Percentiles rank a stretch among this genome's conserved stretches.
Conservation (phyloP, 2,797 vertebrate genomes). For the Pipistrellus pipistrellus region DNA sequence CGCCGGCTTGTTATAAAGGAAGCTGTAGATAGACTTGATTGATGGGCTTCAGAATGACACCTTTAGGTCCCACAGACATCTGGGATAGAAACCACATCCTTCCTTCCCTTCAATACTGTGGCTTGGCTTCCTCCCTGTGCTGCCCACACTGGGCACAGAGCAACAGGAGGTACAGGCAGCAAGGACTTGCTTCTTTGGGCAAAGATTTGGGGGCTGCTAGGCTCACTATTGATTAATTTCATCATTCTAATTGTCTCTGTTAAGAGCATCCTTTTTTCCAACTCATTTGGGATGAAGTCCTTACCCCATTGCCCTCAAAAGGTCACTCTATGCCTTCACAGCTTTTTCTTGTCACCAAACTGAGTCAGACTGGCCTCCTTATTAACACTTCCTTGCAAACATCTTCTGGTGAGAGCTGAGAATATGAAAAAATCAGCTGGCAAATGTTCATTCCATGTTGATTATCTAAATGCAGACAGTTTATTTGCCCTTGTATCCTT, state of each 20-base stretch:
- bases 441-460: conserved; percentile 13
- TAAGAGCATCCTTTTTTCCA: background rate
- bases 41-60: background rate
- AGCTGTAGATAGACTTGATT: conserved; percentile 22
- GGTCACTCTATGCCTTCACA: background rate
- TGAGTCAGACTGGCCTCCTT: background rate
- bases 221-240: background rate
- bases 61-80: background rate
- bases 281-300: background rate
- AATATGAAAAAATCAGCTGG: background rate
- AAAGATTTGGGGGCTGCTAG: background rate
- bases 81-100: background rate
- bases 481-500: background rate
- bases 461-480: conserved; percentile 17
- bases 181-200: background rate
- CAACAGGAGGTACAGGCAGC: background rate
- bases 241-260: background rate
- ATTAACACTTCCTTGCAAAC: background rate
- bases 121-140: background rate
- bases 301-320: background rate
- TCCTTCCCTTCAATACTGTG: background rate
- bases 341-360: background rate
- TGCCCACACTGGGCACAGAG: accelerated
- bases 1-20: conserved; percentile 25
- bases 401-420: background rate